Evolutionary conservation across 2,888 invertebrate genomes (phyloP).

Genomic region (Tetheella fluctuosa): DNA sequence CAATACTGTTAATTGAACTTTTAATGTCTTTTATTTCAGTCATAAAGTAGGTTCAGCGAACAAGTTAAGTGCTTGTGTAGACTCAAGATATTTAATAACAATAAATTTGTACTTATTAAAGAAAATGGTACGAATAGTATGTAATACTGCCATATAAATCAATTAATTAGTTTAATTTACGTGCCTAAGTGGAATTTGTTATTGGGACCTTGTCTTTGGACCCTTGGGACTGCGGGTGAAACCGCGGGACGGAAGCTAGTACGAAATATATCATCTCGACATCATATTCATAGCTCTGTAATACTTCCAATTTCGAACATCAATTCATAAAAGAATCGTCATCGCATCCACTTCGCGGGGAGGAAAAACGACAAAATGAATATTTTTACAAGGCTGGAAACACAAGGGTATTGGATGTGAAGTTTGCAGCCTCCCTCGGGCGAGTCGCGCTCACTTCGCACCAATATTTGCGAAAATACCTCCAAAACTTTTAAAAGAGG

Average conservation of each 20-base stretch:
- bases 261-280: neutral
- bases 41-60: neutral
- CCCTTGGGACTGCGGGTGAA: too few relatives aligned
- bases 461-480: constrained; percentile 70
- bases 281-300: constrained; percentile 8
- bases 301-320: constrained; percentile 25
- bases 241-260: too few relatives aligned
- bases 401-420: constrained; percentile 56
- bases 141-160: too few relatives aligned
- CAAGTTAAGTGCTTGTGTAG: neutral
- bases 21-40: neutral
- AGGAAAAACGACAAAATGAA: constrained; percentile 63
- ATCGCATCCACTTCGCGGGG: constrained; percentile 33
- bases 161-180: too few relatives aligned
- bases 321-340: constrained; percentile 38
- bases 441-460: constrained; percentile 53
- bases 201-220: too few relatives aligned
- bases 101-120: too few relatives aligned
- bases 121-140: too few relatives aligned
- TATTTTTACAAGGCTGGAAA: constrained; percentile 70
- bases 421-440: constrained; percentile 50
- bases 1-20: constrained; percentile 2
- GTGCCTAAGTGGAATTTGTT: too few relatives aligned
- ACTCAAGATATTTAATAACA: too few relatives aligned
- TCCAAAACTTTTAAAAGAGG: constrained; percentile 62